phyloP scores from a whole-genome alignment of 2,888 invertebrate genomes.

The Trilocha varians region DNA sequence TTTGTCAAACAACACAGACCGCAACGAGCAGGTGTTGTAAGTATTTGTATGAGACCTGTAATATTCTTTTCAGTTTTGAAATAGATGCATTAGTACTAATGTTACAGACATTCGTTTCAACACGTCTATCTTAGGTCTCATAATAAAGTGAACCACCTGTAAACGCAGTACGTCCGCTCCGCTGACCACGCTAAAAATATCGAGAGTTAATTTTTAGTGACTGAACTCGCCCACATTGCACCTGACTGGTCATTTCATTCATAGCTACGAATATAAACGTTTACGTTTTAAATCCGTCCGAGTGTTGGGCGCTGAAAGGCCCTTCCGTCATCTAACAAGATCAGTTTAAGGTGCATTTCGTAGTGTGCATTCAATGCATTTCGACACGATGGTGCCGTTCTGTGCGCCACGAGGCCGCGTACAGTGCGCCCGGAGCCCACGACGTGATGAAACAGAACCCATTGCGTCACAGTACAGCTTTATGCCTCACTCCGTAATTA shows the following conservation, averaged over 20 bases:
- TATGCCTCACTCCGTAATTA: constrained; percentile 61
- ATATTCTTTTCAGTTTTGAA: constrained; percentile 8
- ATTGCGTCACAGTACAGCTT: constrained; percentile 62
- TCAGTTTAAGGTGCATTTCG: constrained; percentile 31
- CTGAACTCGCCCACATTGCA: background rate
- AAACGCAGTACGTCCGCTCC: constrained; percentile 2
- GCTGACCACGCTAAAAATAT: background rate
- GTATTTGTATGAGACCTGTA: background rate
- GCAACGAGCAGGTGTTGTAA: constrained; percentile 53
- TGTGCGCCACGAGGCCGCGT: constrained; percentile 65
- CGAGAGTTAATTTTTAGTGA: background rate
- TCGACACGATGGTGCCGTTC: constrained; percentile 67
- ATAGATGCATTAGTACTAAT: background rate
- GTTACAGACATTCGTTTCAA: background rate
- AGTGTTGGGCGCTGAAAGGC: no score
- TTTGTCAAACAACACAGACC: constrained; percentile 52
- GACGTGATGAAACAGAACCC: constrained; percentile 64
- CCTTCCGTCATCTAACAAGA: background rate
- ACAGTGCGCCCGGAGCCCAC: constrained; percentile 58
- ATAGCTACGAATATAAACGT: constrained; percentile 2
- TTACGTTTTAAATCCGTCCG: no score
- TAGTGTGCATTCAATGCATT: constrained; percentile 71
- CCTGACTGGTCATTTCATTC: constrained; percentile 1
- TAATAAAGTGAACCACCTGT: constrained; percentile 4
- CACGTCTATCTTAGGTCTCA: background rate